Conservation (phyloP, 2,113 vertebrate genomes). For the Microcebus murinus region DNA sequence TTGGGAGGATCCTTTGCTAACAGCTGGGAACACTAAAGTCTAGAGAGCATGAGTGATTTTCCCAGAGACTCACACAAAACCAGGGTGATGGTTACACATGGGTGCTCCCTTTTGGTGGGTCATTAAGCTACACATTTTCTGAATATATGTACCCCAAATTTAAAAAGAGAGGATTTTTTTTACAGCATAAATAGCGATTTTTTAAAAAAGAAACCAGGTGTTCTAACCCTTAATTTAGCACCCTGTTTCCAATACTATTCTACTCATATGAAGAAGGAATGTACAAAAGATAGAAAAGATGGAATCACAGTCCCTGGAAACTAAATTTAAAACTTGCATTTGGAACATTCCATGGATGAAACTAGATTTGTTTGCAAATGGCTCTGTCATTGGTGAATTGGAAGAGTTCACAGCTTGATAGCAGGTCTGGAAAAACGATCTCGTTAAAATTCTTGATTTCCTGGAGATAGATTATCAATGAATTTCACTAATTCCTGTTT, state of each 20-base stretch:
- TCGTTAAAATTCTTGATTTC: neutral
- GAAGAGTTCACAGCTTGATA: no score
- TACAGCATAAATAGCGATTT: neutral
- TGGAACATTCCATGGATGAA: neutral
- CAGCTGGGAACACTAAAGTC: neutral
- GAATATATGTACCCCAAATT: neutral
- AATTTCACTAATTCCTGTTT: neutral
- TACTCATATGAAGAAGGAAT: neutral
- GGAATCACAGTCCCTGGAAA: neutral
- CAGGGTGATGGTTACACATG: fast-evolving
- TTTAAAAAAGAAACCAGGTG: neutral
- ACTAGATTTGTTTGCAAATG: neutral
- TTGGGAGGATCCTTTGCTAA: neutral
- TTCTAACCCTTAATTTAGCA: neutral
- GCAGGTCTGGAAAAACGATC: neutral
- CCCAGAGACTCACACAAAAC: neutral
- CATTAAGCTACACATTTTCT: neutral
- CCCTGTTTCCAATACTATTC: neutral
- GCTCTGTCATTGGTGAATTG: neutral
- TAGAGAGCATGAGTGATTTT: neutral
- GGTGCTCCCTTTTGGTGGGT: neutral
- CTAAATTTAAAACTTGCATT: neutral
- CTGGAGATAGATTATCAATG: neutral
- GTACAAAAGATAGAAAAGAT: neutral
- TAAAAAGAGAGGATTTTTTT: neutral